Conservation (phyloP, 2,888 invertebrate genomes). For the Epirrita christyi region DNA sequence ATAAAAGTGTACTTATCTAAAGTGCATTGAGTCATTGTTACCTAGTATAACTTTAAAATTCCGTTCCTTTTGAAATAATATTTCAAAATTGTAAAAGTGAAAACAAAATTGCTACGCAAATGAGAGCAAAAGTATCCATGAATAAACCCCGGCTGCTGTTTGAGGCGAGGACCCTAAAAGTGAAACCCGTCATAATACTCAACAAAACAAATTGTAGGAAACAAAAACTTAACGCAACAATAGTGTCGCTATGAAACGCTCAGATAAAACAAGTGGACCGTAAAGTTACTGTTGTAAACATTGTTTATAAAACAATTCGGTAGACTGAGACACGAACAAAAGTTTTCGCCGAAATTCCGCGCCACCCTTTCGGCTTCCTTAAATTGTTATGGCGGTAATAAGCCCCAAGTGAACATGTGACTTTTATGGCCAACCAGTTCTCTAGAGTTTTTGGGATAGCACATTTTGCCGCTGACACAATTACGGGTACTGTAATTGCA, state of each 20-base stretch:
- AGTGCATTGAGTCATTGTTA: slow-evolving; percentile 35
- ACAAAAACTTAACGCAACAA: slow-evolving; percentile 62
- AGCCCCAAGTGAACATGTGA: slow-evolving; percentile 77
- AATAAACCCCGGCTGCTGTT: slow-evolving; percentile 43
- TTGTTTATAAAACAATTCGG: slow-evolving; percentile 82
- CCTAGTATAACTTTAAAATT: slow-evolving; percentile 44
- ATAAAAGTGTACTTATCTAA: background rate
- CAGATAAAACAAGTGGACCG: slow-evolving; percentile 76
- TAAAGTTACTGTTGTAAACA: slow-evolving; percentile 80
- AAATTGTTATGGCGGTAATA: slow-evolving; percentile 83
- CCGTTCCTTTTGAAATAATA: slow-evolving; percentile 34
- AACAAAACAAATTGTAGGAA: slow-evolving; percentile 60
- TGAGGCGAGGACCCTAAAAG: slow-evolving; percentile 52
- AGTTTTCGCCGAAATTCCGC: slow-evolving; percentile 75
- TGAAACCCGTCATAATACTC: slow-evolving; percentile 59
- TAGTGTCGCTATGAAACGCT: slow-evolving; percentile 68
- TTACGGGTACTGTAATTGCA: slow-evolving; percentile 58
- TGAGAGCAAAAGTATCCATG: slow-evolving; percentile 64
- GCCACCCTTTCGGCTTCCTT: slow-evolving; percentile 82
- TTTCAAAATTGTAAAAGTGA: slow-evolving; percentile 50
- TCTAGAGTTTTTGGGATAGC: slow-evolving; percentile 70
- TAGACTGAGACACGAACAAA: slow-evolving; percentile 73
- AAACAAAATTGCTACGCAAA: slow-evolving; percentile 53
- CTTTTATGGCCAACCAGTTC: slow-evolving; percentile 77
- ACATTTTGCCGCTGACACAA: slow-evolving; percentile 73